A percentile compares a stretch with the other conserved stretches of the same genome.
These are phyloP conservation scores for Pantherophis vulpinus DNA, from an alignment of 2,797 vertebrate species.

Conservation along the genomic window DNA sequence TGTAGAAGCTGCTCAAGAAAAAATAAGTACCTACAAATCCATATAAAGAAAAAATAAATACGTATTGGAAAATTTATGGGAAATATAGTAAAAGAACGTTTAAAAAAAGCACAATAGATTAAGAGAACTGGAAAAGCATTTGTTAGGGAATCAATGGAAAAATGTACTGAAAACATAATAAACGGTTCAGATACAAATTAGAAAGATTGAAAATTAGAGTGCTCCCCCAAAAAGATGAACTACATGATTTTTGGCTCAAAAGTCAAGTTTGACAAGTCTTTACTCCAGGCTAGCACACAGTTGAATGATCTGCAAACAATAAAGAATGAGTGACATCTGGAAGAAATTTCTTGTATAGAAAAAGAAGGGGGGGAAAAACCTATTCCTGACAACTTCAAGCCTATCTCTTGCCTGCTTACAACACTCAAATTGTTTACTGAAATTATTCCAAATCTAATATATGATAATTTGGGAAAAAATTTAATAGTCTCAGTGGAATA, in stretches of 20 bases:
- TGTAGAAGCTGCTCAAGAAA: background rate
- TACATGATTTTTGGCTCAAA: background rate
- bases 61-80: background rate
- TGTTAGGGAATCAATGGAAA: background rate
- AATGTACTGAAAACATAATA: background rate
- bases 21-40: background rate
- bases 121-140: background rate
- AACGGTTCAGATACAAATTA: background rate
- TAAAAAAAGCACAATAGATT: background rate
- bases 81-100: background rate
- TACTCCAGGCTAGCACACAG: background rate
- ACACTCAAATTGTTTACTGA: background rate
- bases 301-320: background rate
- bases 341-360: background rate
- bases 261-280: background rate
- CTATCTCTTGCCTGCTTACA: background rate
- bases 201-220: background rate
- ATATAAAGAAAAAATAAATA: background rate
- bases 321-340: background rate
- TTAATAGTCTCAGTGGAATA: background rate
- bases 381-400: background rate
- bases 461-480: background rate
- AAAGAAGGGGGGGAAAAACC: background rate
- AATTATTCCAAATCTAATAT: background rate
- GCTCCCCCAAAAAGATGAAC: background rate